Evolutionary conservation across 2,888 invertebrate genomes (phyloP), one percentile per base, ranked within the genome.

Genomic region (Heteromyza rotundicornis): DNA sequence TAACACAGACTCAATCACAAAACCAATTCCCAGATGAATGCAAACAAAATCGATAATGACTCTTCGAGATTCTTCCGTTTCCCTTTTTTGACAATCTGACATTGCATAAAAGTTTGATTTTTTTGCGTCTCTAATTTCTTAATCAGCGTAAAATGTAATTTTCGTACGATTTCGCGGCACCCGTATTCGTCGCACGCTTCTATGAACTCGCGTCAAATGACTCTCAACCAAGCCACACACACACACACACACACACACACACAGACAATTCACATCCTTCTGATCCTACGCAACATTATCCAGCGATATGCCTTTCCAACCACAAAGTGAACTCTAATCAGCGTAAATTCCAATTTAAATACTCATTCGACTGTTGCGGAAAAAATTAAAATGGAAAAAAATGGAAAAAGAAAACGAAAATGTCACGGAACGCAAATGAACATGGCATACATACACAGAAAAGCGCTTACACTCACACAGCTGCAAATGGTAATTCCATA

Each of bases 341-440:
- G 68, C 66, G 62, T 68, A 67, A 65, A 70, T 68, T 68, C 60
- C 64, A 68, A 68, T 70, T 70, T 68, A 57, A 66, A 62, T 36
- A 66, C 62, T 61, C 55, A 52, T 60, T 67, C 58, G 63, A 57
- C 59, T 67, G 60, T 60, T 63, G 56, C 54, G 40, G 16, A 40
- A 12, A 14, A n/a, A n/a, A n/a, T n/a, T 5, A 40, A 40, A 12
- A 8, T 3, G 40, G 10, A n/a, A 3, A 47, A 47, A 47, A 24
- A 24, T 23, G 24, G 24, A 23, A 2, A 23, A 50, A n/a, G n/a
- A n/a, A n/a, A n/a, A 19, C 5, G 20, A 50, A 19, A 50, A 50
- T 23, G 20, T 5, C 19, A n/a, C n/a, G n/a, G n/a, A 50, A 19
- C 53, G 35, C 19, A 60, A 51, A 57, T 57, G 53, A 50, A 50